Percentiles rank a stretch among this genome's conserved stretches.
Evolutionary conservation across 1,140 invertebrate species (phyloP).

Genomic region (Himalopsyche phryganea): DNA sequence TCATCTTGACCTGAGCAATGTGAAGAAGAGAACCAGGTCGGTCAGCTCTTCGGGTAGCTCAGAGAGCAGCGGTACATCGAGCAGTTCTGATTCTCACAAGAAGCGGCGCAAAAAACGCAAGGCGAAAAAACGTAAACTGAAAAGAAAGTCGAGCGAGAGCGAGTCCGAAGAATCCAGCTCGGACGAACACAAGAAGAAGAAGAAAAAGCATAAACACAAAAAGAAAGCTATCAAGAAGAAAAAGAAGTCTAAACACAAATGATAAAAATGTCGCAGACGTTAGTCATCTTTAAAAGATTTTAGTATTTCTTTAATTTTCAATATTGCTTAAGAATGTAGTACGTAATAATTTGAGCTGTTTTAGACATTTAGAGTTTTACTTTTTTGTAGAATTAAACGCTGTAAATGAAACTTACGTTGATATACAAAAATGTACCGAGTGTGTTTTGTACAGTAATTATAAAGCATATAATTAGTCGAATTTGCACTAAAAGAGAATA

Average conservation of each 20-base stretch:
- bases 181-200: slow-evolving; percentile 52
- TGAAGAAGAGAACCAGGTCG: slow-evolving; percentile 49
- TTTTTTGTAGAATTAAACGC: no score
- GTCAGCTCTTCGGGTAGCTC: slow-evolving; percentile 47
- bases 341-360: no score
- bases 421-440: no score
- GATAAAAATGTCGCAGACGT: not conserved
- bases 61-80: slow-evolving; percentile 43
- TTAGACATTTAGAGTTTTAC: no score
- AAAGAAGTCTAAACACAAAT: slow-evolving; percentile 50
- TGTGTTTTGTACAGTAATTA: no score
- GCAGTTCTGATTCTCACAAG: slow-evolving; percentile 43
- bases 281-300: not conserved
- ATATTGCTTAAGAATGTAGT: no score
- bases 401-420: no score
- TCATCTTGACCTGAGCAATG: slow-evolving; percentile 47
- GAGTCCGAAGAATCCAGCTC: slow-evolving; percentile 48
- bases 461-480: no score
- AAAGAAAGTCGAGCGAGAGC: slow-evolving; percentile 45
- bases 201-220: slow-evolving; percentile 52
- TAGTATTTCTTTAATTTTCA: no score
- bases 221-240: slow-evolving; percentile 53
- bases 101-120: slow-evolving; percentile 49
- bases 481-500: no score
- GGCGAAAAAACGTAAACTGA: slow-evolving; percentile 48